Conservation (phyloP, 2,797 vertebrate genomes). For the Erpetoichthys calabaricus region DNA sequence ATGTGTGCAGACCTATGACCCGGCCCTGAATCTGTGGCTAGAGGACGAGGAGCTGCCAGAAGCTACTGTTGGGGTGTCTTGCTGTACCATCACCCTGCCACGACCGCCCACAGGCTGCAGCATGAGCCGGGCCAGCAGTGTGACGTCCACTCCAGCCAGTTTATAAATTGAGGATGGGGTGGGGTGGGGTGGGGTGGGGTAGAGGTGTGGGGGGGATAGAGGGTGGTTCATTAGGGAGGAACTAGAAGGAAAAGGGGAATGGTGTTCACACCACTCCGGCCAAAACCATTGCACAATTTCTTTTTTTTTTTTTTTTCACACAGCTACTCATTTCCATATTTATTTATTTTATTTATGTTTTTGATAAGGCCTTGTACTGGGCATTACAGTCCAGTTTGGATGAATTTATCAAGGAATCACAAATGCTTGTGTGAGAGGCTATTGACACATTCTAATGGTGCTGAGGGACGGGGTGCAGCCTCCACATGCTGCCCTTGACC, state of each 20-base stretch:
- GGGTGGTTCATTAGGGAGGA: constrained; percentile 8
- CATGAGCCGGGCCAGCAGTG: constrained; percentile 35
- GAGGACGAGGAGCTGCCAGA: constrained; percentile 53
- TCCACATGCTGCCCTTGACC: no score
- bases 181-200: background rate
- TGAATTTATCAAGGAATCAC: no score
- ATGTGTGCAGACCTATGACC: constrained; percentile 54
- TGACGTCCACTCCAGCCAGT: constrained; percentile 25
- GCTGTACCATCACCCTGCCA: constrained; percentile 52
- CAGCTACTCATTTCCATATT: no score
- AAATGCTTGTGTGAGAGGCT: no score
- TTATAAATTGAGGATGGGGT: constrained; percentile 17
- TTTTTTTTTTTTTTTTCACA: no score
- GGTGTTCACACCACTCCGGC: no score
- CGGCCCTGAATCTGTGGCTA: constrained; percentile 56
- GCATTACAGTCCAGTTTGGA: no score
- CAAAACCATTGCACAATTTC: no score
- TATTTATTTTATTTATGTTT: no score
- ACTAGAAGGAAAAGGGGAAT: background rate
- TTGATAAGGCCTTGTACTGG: no score
- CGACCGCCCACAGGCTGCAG: constrained; percentile 36
- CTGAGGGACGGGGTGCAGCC: no score
- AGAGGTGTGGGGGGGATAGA: background rate
- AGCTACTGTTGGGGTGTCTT: constrained; percentile 65
- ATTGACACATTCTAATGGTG: no score